These are phyloP conservation scores for Microcebus ravelobensis DNA, from an alignment of 2,113 vertebrate species.

Conservation along the genomic window DNA sequence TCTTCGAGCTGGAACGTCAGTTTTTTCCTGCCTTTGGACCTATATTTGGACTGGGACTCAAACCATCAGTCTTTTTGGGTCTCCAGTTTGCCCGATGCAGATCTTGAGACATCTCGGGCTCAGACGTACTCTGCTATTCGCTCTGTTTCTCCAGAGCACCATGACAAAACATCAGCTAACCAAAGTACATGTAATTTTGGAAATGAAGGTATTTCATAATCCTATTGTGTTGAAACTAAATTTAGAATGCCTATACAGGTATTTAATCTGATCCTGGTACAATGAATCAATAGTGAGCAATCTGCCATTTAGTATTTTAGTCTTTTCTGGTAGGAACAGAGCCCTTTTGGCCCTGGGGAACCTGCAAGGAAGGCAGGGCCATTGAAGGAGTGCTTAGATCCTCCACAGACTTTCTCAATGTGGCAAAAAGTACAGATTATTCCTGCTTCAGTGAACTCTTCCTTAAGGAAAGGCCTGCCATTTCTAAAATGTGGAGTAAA, in stretches of 20 bases:
- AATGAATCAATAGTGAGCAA: not conserved
- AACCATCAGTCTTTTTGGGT: not conserved
- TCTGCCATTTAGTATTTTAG: not conserved
- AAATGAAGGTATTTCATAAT: constrained; percentile 1
- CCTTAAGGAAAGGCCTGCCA: not conserved
- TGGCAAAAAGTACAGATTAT: not conserved
- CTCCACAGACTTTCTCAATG: not conserved
- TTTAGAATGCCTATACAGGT: constrained; percentile 2
- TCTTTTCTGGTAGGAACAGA: not conserved
- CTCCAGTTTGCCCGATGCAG: not conserved
- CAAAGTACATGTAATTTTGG: not conserved
- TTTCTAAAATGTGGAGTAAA: not conserved
- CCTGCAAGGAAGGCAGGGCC: not conserved
- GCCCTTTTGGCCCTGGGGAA: not conserved
- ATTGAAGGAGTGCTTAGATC: not conserved
- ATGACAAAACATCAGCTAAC: not conserved
- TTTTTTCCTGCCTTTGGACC: not conserved
- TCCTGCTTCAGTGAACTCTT: not conserved
- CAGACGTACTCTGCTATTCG: not conserved
- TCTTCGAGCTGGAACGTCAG: not conserved
- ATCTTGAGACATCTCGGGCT: not conserved
- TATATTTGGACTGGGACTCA: not conserved
- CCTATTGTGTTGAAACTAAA: not conserved
- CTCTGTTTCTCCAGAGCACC: not conserved
- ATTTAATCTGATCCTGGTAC: not conserved